Evolutionary conservation across 1,140 invertebrate species (phyloP), one percentile per base, ranked within the genome.

Genomic region (Lamellibrachia luymesi): DNA sequence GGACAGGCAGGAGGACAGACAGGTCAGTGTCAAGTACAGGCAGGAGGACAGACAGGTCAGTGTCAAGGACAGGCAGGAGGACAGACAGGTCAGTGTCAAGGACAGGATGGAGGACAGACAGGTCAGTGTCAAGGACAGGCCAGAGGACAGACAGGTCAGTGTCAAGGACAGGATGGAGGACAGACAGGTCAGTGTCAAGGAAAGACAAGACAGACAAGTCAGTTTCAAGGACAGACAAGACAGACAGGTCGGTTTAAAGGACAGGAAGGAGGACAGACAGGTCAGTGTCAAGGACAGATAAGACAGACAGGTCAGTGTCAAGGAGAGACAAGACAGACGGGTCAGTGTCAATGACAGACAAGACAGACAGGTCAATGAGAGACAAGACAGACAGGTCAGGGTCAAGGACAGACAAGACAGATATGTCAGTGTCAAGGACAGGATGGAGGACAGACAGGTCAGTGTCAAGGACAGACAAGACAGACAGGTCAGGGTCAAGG

Each of bases 1-100:
- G 91, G 95, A 95, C 13, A 94, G 92, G 50, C 95, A 95, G 80
- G 93, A 95, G 91, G 94, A 93, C 64, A 94, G 93, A 91, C 92
- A 90, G 80, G 38, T 38, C 51, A 27, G 50, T 89, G 1, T 38
- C 38, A 38, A 38, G 38, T 0, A 38, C 38, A 38, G 38, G 38
- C 38, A 38, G 38, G 38, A 38, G 38, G 38, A 38, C 38, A 38
- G 38, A 38, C 38, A 64, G 51, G 22, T 6, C 27, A 27, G 27
- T 51, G 38, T 38, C 38, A 38, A 0, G 38, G 0, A 38, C 38
- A 38, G 38, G 38, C 38, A 38, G 38, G 38, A 38, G 38, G 38
- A 38, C 38, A 38, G 38, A 38, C 0, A 38, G 38, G 38, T 38
- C 38, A 38, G 38, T 38, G 38, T 38, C 38, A 38, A 38, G 38